These are phyloP conservation scores for Meleagris gallopavo DNA, from an alignment of 2,113 vertebrate genomes.

Conservation along the genomic window DNA sequence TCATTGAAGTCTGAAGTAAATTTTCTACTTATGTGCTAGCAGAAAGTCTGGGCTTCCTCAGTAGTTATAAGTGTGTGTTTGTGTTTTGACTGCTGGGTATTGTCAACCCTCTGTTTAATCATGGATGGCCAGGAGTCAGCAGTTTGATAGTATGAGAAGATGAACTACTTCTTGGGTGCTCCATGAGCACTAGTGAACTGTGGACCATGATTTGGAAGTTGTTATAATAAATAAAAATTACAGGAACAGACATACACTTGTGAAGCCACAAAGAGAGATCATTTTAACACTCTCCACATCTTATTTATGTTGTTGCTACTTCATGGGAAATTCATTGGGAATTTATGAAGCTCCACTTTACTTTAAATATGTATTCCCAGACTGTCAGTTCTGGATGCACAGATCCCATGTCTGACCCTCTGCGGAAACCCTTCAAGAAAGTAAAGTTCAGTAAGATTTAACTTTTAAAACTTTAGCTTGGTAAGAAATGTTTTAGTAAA, in stretches of 20 bases:
- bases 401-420: not conserved
- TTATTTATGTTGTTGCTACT: not conserved
- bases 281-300: not conserved
- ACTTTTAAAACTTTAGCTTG: too few relatives aligned
- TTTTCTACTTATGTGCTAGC: not conserved
- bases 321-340: not conserved
- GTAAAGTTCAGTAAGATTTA: too few relatives aligned
- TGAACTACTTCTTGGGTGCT: not conserved
- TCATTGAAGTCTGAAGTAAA: too few relatives aligned
- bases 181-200: not conserved
- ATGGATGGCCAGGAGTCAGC: not conserved
- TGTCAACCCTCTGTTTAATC: not conserved
- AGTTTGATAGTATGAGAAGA: not conserved
- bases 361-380: not conserved
- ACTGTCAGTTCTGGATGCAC: not conserved
- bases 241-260: not conserved
- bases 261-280: not conserved
- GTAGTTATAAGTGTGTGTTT: not conserved
- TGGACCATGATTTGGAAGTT: accelerated
- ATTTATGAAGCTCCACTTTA: not conserved
- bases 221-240: not conserved
- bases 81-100: not conserved
- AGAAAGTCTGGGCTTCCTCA: not conserved
- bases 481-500: not conserved
- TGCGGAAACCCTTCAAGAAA: not conserved